These are phyloP conservation scores for Euspilapteryx auroguttella DNA, from an alignment of 2,888 invertebrate species.

Conservation along the genomic window DNA sequence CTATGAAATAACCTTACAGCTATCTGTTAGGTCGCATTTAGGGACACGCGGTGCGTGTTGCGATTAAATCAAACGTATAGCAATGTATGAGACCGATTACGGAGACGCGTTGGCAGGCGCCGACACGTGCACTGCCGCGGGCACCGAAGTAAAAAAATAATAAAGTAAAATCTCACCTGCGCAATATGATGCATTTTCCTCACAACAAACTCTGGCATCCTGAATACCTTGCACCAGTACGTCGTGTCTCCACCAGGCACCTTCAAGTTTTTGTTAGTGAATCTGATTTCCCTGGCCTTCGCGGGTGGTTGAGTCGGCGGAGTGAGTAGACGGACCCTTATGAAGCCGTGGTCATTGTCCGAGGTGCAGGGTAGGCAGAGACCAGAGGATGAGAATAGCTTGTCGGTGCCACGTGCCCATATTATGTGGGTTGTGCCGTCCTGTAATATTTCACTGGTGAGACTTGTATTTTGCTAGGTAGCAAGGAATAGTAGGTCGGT, in stretches of 20 bases:
- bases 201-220: conserved; percentile 69
- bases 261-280: conserved; percentile 65
- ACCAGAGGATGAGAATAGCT: conserved; percentile 68
- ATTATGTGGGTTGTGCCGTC: conserved; percentile 88
- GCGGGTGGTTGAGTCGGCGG: conserved; percentile 33
- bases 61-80: no score
- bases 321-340: conserved; percentile 69
- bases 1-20: no score
- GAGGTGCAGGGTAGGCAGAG: conserved; percentile 60
- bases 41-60: no score
- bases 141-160: no score
- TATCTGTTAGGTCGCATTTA: no score
- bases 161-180: conserved; percentile 40
- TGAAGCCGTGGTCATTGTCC: conserved; percentile 68
- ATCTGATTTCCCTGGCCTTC: conserved; percentile 58
- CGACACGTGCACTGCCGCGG: no score
- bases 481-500: no score
- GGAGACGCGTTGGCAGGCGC: no score
- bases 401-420: conserved; percentile 81
- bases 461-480: no score
- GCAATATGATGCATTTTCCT: conserved; percentile 77
- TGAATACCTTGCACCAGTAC: conserved; percentile 93
- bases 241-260: conserved; percentile 90
- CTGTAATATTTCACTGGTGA: conserved; percentile 48
- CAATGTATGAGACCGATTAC: no score